A percentile compares a stretch with the other conserved stretches of the same genome.
Conservation (phyloP, 1,140 invertebrate species). For the Meloidogyne floridensis region DNA sequence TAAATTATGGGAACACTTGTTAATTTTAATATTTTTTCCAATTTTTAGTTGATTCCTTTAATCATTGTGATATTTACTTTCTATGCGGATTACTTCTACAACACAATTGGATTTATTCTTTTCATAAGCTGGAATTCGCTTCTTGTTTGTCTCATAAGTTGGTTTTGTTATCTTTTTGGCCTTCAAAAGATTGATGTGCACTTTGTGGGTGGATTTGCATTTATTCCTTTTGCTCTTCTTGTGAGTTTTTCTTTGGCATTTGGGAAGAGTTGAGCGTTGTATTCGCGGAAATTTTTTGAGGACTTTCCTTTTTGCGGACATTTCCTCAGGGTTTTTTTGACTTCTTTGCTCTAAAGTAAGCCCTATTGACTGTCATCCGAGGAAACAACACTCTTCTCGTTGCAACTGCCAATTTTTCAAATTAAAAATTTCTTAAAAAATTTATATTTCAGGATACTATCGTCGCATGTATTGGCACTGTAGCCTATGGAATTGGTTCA, state of each 20-base stretch:
- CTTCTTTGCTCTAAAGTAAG: too few species aligned
- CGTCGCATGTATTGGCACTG: slow-evolving; percentile 10
- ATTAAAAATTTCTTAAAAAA: neutral
- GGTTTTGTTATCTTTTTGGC: slow-evolving; percentile 34
- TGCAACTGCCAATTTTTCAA: too few species aligned
- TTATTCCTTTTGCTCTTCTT: slow-evolving; percentile 41
- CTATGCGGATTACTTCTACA: neutral
- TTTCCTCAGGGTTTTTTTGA: too few species aligned
- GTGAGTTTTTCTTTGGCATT: slow-evolving; percentile 15
- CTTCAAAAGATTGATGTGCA: slow-evolving; percentile 30
- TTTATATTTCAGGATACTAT: slow-evolving; percentile 38
- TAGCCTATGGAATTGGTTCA: slow-evolving; percentile 30
- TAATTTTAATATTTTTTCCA: neutral
- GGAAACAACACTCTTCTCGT: too few species aligned
- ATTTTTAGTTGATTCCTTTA: neutral
- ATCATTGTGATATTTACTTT: neutral
- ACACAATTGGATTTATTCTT: neutral
- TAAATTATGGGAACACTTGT: too few species aligned
- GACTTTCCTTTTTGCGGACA: too few species aligned
- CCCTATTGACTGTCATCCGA: too few species aligned
- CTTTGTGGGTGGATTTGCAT: slow-evolving; percentile 30
- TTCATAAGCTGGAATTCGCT: slow-evolving; percentile 18
- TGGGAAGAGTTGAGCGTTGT: too few species aligned
- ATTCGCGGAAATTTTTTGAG: too few species aligned
- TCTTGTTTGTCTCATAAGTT: slow-evolving; percentile 30